Evolutionary conservation across 2,888 invertebrate genomes (phyloP).

Genomic region (Papilio demoleus): DNA sequence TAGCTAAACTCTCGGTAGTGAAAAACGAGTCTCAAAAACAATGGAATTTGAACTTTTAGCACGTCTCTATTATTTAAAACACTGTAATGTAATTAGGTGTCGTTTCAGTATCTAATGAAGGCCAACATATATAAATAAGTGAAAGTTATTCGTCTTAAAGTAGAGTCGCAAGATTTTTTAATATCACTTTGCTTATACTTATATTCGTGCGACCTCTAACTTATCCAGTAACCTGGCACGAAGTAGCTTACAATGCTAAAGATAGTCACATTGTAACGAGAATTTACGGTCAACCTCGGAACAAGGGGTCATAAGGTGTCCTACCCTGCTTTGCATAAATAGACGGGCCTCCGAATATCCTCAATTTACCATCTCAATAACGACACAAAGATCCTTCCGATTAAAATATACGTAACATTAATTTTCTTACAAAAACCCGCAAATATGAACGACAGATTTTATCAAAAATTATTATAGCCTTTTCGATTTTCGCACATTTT

Average conservation of each 20-base stretch:
- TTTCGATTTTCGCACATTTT: background rate
- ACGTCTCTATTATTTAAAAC: too few relatives aligned
- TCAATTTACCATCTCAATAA: constrained; percentile 52
- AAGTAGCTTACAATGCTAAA: constrained; percentile 44
- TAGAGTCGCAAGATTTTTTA: too few relatives aligned
- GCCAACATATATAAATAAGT: too few relatives aligned
- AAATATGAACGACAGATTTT: background rate
- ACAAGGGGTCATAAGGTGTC: constrained; percentile 50
- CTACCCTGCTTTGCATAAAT: constrained; percentile 56
- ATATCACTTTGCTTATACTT: too few relatives aligned
- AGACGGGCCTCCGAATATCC: constrained; percentile 48
- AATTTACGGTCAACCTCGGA: constrained; percentile 49
- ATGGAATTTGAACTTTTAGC: too few relatives aligned
- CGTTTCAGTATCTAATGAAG: too few relatives aligned
- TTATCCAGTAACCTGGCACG: constrained; percentile 30
- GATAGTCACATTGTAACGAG: constrained; percentile 49
- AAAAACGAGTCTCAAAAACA: too few relatives aligned
- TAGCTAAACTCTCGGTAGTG: too few relatives aligned
- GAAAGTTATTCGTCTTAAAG: too few relatives aligned
- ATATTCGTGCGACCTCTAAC: background rate
- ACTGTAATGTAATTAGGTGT: too few relatives aligned
- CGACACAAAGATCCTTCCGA: constrained; percentile 43
- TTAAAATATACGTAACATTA: constrained; percentile 36
- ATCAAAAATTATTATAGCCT: background rate
- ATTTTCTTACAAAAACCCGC: background rate